A percentile compares a stretch with the other conserved stretches of the same genome.
Evolutionary conservation across 2,113 vertebrate species (phyloP).

Genomic region (Leptosomus discolor): DNA sequence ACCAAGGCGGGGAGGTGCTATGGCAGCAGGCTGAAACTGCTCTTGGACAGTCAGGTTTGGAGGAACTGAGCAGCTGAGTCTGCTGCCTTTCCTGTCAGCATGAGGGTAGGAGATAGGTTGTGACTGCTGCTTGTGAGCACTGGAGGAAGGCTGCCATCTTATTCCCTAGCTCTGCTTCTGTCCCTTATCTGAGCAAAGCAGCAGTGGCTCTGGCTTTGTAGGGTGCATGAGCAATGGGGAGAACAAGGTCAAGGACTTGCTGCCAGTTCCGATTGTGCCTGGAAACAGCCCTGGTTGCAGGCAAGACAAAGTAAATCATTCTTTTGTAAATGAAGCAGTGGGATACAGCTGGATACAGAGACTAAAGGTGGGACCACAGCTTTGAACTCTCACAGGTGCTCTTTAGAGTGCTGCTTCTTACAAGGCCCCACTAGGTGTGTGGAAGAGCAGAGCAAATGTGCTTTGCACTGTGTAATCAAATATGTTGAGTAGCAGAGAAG

Average conservation of each 20-base stretch:
- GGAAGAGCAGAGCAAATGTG: not conserved
- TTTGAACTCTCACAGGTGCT: not conserved
- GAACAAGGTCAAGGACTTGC: not conserved
- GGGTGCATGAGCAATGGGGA: not conserved
- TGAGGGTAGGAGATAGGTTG: not conserved
- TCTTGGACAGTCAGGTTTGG: not conserved
- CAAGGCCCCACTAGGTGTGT: not conserved
- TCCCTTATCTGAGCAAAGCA: not conserved
- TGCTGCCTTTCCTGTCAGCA: not conserved
- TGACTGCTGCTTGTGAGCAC: not conserved
- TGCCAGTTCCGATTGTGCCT: not conserved
- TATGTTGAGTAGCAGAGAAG: not conserved
- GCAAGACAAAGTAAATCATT: not conserved
- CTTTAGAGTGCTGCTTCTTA: not conserved
- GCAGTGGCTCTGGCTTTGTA: not conserved
- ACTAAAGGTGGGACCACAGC: not conserved
- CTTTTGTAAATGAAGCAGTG: not conserved
- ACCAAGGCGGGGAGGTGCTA: fast-evolving
- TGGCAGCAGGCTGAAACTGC: not conserved
- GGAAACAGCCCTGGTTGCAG: not conserved
- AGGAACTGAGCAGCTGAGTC: not conserved
- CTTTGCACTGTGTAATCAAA: not conserved
- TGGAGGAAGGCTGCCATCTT: not conserved
- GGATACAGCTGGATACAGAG: not conserved
- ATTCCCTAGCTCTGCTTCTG: not conserved